Evolutionary conservation across 2,113 vertebrate genomes (phyloP).

Genomic region (Axis porcinus): DNA sequence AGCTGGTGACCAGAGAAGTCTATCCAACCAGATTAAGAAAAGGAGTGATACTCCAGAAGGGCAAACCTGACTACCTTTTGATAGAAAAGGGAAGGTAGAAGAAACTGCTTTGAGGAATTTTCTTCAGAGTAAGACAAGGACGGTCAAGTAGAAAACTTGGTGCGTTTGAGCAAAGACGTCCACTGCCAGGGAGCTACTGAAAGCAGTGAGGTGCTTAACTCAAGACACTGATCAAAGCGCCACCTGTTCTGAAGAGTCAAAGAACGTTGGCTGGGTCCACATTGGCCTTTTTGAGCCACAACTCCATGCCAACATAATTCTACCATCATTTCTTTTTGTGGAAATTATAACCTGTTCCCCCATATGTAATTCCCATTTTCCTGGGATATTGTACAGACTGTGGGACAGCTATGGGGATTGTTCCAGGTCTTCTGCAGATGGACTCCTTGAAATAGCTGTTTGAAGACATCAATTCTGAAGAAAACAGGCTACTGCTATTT

Average conservation of each 20-base stretch:
- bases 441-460: not conserved
- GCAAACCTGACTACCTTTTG: not conserved
- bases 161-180: not conserved
- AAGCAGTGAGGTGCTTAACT: not conserved
- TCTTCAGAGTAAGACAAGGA: not conserved
- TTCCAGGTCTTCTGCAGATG: not conserved
- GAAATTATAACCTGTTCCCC: not conserved
- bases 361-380: not conserved
- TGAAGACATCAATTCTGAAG: not conserved
- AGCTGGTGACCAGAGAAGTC: not conserved
- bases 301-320: not conserved
- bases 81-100: not conserved
- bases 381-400: not conserved
- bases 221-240: not conserved
- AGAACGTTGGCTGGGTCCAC: not conserved
- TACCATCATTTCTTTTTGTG: not conserved
- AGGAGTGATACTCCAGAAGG: not conserved
- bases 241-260: not conserved
- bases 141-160: not conserved
- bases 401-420: not conserved
- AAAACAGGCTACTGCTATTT: not conserved
- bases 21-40: not conserved
- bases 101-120: conserved; percentile 2
- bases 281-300: not conserved
- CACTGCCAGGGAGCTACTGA: not conserved